Evolutionary conservation across 2,797 vertebrate genomes (phyloP).

Genomic region (Pitangus sulphuratus): DNA sequence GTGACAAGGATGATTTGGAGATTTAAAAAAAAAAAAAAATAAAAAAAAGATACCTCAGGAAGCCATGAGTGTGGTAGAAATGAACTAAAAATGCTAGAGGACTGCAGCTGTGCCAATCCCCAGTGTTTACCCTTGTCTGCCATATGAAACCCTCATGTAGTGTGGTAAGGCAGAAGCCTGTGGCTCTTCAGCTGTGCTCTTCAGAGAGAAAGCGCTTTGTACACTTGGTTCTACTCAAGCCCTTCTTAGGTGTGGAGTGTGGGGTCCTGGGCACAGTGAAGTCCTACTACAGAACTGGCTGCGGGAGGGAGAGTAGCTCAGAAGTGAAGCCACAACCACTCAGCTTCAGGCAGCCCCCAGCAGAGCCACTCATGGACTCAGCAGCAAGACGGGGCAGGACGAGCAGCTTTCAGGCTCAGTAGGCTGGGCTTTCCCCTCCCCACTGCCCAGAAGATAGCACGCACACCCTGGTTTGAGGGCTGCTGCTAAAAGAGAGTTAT

Average conservation of each 20-base stretch:
- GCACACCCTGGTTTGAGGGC: not conserved
- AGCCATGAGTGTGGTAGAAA: not conserved
- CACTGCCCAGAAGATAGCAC: not conserved
- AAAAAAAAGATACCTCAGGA: not conserved
- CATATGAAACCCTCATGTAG: not conserved
- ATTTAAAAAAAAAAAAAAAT: not conserved
- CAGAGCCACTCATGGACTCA: not conserved
- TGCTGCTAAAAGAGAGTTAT: not conserved
- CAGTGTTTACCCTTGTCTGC: not conserved
- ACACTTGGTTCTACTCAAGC: fast-evolving
- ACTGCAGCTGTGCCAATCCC: not conserved
- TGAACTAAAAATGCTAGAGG: not conserved
- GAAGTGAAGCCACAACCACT: not conserved
- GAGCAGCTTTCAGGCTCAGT: not conserved
- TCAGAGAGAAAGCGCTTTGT: not conserved
- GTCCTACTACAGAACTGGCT: not conserved
- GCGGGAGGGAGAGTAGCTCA: not conserved
- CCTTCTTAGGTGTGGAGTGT: not conserved
- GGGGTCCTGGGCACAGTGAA: not conserved
- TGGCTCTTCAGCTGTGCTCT: not conserved
- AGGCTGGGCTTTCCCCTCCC: not conserved
- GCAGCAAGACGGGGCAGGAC: not conserved
- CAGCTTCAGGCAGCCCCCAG: not conserved
- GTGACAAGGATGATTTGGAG: not conserved
- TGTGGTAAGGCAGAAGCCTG: not conserved